These are phyloP conservation scores for Carpatolechia fugitivella DNA, from an alignment of 2,888 invertebrate genomes.

Conservation along the genomic window DNA sequence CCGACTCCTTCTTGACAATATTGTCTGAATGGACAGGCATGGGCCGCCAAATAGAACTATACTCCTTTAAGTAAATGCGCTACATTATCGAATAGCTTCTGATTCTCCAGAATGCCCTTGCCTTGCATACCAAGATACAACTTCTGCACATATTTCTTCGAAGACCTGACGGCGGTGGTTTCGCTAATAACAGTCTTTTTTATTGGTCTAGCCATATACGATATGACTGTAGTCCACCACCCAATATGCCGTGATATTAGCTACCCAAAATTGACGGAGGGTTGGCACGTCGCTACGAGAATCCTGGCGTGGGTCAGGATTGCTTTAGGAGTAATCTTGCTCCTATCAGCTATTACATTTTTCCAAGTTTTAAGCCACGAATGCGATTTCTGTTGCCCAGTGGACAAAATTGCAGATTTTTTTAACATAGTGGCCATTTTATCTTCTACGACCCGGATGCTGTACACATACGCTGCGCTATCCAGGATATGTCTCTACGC, in stretches of 20 bases:
- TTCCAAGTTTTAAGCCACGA: background rate
- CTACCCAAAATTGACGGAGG: background rate
- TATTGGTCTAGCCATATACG: background rate
- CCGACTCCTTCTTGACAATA: too few species aligned
- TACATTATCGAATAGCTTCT: too few species aligned
- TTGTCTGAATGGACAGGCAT: background rate
- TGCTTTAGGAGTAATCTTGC: background rate
- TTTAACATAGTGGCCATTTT: background rate
- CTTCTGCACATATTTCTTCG: background rate
- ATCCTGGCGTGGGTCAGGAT: background rate
- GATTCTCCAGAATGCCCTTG: background rate
- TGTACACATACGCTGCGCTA: background rate
- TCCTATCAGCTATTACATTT: background rate
- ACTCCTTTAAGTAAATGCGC: too few species aligned
- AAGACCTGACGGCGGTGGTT: background rate
- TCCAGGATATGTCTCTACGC: background rate
- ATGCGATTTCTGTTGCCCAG: background rate
- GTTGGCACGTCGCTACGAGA: background rate
- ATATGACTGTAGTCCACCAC: constrained; percentile 1
- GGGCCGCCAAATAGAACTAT: background rate
- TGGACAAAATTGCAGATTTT: background rate
- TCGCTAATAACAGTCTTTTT: background rate
- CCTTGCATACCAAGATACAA: background rate
- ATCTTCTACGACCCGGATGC: background rate
- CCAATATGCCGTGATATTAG: background rate